A percentile compares a stretch with the other conserved stretches of the same genome.
These are phyloP conservation scores for Saturnia pavonia DNA, from an alignment of 2,888 invertebrate genomes.

Conservation along the genomic window DNA sequence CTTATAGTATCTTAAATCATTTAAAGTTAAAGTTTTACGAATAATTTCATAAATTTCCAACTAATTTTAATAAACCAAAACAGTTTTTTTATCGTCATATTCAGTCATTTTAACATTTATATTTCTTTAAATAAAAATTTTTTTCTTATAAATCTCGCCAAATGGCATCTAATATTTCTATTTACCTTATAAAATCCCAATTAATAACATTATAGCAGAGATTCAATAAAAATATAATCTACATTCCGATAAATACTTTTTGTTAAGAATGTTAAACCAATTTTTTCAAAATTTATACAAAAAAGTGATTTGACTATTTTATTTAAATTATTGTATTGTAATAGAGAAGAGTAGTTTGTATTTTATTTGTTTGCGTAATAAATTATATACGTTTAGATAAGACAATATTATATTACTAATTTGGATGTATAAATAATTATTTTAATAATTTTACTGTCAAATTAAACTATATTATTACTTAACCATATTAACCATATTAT, in stretches of 20 bases:
- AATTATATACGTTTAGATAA: not conserved
- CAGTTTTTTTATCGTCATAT: not conserved
- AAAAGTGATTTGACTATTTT: not conserved
- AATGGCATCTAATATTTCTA: not conserved
- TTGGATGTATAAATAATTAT: not conserved
- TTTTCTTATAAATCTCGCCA: not conserved
- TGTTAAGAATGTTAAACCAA: not conserved
- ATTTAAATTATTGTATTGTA: not conserved
- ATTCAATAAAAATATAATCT: not conserved
- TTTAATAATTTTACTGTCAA: not conserved
- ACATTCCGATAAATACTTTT: not conserved
- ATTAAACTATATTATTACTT: not conserved
- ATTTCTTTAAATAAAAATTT: not conserved
- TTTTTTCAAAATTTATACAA: not conserved
- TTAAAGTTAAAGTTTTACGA: not conserved
- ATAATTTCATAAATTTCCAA: not conserved
- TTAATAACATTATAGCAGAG: not conserved
- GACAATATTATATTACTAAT: not conserved
- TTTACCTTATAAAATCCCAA: not conserved
- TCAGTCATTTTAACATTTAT: not conserved
- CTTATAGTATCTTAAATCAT: not conserved
- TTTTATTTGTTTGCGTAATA: not conserved
- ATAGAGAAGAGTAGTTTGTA: not conserved
- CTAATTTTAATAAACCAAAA: not conserved
- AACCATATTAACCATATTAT: not conserved